A percentile compares a stretch with the other conserved stretches of the same genome.
These are phyloP conservation scores for Harpalus rufipes DNA, from an alignment of 2,888 invertebrate genomes.

Conservation along the genomic window DNA sequence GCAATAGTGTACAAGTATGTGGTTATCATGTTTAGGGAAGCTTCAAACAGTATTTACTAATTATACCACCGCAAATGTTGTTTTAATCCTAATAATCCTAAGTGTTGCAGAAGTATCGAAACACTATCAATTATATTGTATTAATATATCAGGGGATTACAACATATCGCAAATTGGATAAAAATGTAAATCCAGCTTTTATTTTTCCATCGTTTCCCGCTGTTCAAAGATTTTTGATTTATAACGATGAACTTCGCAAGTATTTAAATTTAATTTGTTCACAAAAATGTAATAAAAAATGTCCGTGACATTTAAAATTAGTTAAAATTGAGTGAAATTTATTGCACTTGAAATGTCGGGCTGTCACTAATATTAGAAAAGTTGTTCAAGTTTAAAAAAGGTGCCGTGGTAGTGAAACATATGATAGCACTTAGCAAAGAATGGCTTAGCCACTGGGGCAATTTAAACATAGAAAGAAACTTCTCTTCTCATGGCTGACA, in stretches of 20 bases:
- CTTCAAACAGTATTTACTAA: background rate
- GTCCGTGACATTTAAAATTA: background rate
- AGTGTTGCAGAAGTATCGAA: background rate
- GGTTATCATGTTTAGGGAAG: background rate
- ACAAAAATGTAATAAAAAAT: constrained; percentile 1
- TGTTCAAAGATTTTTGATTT: background rate
- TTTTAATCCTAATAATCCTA: background rate
- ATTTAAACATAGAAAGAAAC: background rate
- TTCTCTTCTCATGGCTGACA: too few species aligned
- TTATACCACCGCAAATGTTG: background rate
- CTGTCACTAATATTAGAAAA: constrained; percentile 3
- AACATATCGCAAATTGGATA: background rate
- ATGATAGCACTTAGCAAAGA: background rate
- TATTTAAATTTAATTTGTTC: constrained; percentile 7
- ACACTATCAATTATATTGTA: background rate
- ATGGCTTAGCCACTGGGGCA: background rate
- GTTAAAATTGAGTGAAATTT: constrained; percentile 4
- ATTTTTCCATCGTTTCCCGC: background rate
- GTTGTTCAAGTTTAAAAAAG: constrained; percentile 2
- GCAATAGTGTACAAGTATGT: background rate
- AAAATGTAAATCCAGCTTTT: background rate
- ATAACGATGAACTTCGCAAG: constrained; percentile 5
- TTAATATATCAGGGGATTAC: background rate
- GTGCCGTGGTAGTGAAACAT: background rate
- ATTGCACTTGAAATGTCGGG: background rate